A percentile compares a stretch with the other conserved stretches of the same genome.
These are phyloP conservation scores for Phalacrocorax aristotelis DNA, from an alignment of 2,113 vertebrate species.

Conservation along the genomic window DNA sequence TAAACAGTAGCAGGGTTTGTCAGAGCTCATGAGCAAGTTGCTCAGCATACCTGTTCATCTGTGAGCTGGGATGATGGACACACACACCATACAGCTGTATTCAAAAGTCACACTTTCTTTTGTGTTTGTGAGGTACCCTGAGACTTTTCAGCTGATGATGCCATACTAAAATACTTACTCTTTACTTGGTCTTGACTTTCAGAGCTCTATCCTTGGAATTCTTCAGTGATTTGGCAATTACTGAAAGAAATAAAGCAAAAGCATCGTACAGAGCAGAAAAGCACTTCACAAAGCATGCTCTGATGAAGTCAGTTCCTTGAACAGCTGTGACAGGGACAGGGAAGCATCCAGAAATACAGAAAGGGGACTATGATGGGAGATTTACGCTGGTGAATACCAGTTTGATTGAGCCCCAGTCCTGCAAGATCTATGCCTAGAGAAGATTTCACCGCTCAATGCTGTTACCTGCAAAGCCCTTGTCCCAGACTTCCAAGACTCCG, in stretches of 20 bases:
- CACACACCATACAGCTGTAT: not conserved
- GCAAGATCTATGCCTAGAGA: not conserved
- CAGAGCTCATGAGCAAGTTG: not conserved
- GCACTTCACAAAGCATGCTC: conserved; percentile 24
- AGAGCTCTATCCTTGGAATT: conserved; percentile 40
- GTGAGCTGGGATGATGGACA: not conserved
- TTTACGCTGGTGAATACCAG: not conserved
- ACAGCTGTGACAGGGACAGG: not conserved
- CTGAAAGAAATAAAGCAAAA: conserved; percentile 33
- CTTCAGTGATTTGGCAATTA: conserved; percentile 35
- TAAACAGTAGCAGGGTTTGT: not conserved
- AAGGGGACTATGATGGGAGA: not conserved
- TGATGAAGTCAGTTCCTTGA: conserved; percentile 48
- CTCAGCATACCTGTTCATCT: not conserved
- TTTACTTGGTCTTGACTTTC: conserved; percentile 19
- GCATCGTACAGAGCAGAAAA: conserved; percentile 10
- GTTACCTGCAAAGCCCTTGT: not conserved
- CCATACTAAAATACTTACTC: not conserved
- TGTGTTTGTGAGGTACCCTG: not conserved
- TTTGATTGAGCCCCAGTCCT: not conserved
- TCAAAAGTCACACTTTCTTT: not conserved
- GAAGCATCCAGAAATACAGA: conserved; percentile 8
- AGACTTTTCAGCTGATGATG: conserved; percentile 17
- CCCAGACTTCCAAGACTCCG: not conserved
- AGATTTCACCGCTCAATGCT: not conserved